Evolutionary conservation across 1,140 invertebrate genomes (phyloP), one percentile per base, ranked within the genome.

Genomic region (Diplogasteroides magnus): DNA sequence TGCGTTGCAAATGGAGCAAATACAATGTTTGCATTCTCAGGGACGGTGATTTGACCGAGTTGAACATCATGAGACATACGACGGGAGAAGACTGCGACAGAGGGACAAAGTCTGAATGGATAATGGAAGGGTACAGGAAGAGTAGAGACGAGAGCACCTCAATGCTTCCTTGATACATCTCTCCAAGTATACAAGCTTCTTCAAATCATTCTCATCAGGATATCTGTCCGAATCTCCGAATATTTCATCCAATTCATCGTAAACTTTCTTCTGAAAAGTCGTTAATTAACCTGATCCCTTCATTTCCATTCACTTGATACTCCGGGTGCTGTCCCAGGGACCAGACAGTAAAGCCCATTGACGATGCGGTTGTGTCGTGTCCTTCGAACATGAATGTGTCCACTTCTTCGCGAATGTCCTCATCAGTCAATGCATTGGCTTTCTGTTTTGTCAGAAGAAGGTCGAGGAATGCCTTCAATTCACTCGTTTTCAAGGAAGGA

Each of bases 351-450:
- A 6, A 48, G 6, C 37, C 37, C 37, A 48, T 6, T 11, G 6
- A 6, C 37, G 37, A 48, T 6, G 37, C 6, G 6, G 37, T 48
- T 19, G 37, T 48, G 37, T 48, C 37, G 37, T 48, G 37, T 11
- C 37, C 37, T 87, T 93, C 91, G 82, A 94, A 94, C 91, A 93
- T 93, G 76, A 94, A 93, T 0, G 92, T 94, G 81, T 94, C 91
- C 2, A 91, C 90, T 86, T 92, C 90, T 79, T 91, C 90, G 71
- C 88, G 86, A 56, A 97, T 93, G 85, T 96, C 93, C 59, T 90
- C 88, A 68, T 94, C 90, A 48, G 88, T 90, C 28, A 96, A 88
- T 0, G 88, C 85, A 1, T 89, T 60, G 85, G 86, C 62, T 87
- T 79, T 88, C 14, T 58, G 64, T 48, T 89, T 89, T 83, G 92